Evolutionary conservation across 2,113 vertebrate species (phyloP).

Genomic region (Chroicocephalus ridibundus): DNA sequence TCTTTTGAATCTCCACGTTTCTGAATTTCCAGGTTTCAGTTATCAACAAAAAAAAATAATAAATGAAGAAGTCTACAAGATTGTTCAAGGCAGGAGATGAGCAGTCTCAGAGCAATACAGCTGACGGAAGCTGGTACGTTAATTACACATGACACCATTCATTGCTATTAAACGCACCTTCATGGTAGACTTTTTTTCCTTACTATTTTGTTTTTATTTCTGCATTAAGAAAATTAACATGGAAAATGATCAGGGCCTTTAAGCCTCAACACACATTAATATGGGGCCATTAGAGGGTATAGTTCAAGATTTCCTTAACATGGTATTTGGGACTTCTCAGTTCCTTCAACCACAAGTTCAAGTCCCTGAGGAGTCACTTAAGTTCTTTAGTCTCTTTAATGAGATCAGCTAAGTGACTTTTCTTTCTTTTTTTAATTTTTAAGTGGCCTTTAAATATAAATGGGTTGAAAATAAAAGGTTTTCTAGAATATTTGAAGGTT

Average conservation of each 20-base stretch:
- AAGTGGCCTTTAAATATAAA: not conserved
- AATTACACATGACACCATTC: not conserved
- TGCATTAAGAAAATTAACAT: not conserved
- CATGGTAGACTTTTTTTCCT: not conserved
- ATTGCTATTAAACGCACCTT: not conserved
- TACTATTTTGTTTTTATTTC: not conserved
- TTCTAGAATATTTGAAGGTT: not conserved
- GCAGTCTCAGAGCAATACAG: not conserved
- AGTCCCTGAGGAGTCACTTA: not conserved
- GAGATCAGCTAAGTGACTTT: not conserved
- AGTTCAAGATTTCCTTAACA: not conserved
- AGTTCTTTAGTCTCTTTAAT: not conserved
- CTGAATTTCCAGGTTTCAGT: not conserved
- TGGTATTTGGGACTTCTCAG: not conserved
- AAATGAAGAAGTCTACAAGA: no score
- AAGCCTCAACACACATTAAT: not conserved
- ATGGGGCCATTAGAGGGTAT: fast-evolving
- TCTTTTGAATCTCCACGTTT: not conserved
- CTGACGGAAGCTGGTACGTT: not conserved
- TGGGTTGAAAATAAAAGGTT: not conserved
- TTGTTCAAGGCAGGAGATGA: not conserved
- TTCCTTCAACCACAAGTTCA: constrained; percentile 17
- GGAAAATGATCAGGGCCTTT: not conserved
- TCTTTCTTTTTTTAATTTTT: not conserved
- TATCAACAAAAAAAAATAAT: no score